phyloP scores from a whole-genome alignment of 2,888 invertebrate species.

The Drosophila mimetica region DNA sequence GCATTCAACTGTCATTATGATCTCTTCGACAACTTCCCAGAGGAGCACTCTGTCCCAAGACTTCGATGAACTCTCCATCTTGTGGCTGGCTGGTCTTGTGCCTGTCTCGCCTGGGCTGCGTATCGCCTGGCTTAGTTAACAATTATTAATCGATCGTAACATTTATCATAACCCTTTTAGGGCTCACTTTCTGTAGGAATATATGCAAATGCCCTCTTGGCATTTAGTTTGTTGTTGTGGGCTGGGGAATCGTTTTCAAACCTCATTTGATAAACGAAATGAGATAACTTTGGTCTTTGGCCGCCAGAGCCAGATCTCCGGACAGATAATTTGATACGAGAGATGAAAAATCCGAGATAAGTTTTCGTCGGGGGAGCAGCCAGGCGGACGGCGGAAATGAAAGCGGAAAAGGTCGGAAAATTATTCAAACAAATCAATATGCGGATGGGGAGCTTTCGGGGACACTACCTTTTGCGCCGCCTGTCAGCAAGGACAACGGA shows the following conservation, averaged over 20 bases:
- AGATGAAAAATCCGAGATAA: conserved; percentile 56
- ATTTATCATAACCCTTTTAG: conserved; percentile 67
- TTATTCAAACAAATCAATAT: conserved; percentile 31
- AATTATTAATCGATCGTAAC: conserved; percentile 80
- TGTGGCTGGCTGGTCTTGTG: conserved; percentile 23
- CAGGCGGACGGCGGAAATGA: conserved; percentile 58
- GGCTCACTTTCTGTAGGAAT: conserved; percentile 32
- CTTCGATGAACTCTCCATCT: conserved; percentile 30
- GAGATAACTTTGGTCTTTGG: conserved; percentile 64
- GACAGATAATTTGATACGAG: conserved; percentile 35
- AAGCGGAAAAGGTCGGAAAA: conserved; percentile 34
- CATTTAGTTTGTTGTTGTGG: conserved; percentile 24
- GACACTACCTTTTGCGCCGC: not conserved
- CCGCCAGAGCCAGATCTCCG: conserved; percentile 44
- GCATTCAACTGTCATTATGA: not conserved
- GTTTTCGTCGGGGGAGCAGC: conserved; percentile 36
- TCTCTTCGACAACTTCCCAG: not conserved
- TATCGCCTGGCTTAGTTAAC: conserved; percentile 74
- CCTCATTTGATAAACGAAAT: conserved; percentile 12
- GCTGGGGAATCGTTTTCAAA: conserved; percentile 17
- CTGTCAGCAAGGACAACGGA: conserved; percentile 39
- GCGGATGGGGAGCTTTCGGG: conserved; percentile 13
- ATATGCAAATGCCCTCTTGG: conserved; percentile 61
- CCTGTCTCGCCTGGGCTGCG: conserved; percentile 47
- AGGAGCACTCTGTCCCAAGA: not conserved